Evolutionary conservation across 2,113 vertebrate genomes (phyloP), one percentile per base, ranked within the genome.

Genomic region (Etheostoma spectabile): DNA sequence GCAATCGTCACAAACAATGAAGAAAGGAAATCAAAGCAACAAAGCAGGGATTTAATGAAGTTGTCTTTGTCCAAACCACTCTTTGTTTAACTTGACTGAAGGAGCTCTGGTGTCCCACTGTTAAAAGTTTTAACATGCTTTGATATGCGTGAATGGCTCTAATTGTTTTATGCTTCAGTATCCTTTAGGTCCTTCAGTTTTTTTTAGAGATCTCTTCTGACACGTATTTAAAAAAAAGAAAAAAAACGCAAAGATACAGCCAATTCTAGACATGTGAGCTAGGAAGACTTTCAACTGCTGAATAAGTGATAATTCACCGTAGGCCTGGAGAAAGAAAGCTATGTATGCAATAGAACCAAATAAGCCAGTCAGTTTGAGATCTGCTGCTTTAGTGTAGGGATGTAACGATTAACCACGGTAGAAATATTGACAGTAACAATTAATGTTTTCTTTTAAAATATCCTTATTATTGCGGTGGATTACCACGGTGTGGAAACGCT

Each of bases 41-140:
- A 18, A 6, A 78, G 79, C 82, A 80, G 45, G 63, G 83, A 82
- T 86, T 93, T 79, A 64, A 70, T 74, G 35, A 82, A 52, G 49
- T 53, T 80, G 70, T 79, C 79, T 79, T 69, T 75, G 72, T 84
- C 61, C 60, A 86, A 74, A 74, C 42, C 69, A 6, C 56, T 81
- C 79, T 83, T 85, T 90, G 84, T 83, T 87, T 79, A 84, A 88
- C 72, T 74, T 84, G 66, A 89, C 15, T 14, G 35, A 22, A 30
- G 69, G 74, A 64, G 70, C 84, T 86, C 77, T 84, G 77, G 79
- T 76, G 86, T 86, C 85, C 60, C 51, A 56, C 80, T 81, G 79
- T 91, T 91, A 83, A 92, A 93, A 84, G 46, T 91, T 94, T 92
- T 19, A 93, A 80, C 83, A 83, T 64, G 83, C 83, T 90, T 82